Base-by-base conservation (phyloP, 92 coral and sea anemone genomes). In the Plumapathes pennacea region DNA sequence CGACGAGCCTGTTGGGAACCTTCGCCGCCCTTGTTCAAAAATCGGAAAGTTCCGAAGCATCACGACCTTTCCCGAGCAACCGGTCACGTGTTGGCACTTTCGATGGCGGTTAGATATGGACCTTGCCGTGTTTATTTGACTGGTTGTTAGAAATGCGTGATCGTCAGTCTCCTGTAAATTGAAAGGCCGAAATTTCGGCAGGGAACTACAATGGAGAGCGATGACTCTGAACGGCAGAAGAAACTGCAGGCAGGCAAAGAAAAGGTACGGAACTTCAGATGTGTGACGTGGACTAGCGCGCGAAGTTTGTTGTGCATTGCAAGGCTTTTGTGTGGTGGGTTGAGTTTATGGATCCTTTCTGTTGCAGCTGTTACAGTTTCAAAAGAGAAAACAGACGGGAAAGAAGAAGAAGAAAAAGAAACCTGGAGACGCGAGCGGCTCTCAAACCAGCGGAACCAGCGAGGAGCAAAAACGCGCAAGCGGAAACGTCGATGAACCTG, bases 171-270 rank as follows among this genome's bases (percentile, higher is more conserved):
- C n/a, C n/a, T n/a, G n/a, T n/a, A n/a, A n/a, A n/a, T n/a, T n/a
- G n/a, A n/a, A n/a, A n/a, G n/a, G n/a, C n/a, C n/a, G n/a, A n/a
- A n/a, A n/a, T n/a, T n/a, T n/a, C n/a, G n/a, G n/a, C n/a, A n/a
- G n/a, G n/a, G n/a, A n/a, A n/a, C n/a, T n/a, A 42, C 42, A 56
- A 91, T 91, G 97, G 97, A 91, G 65, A 87, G 88, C 43, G 91
- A 87, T 41, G 97, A 91, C 54, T 91, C 97, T 25, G 97, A 91
- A 49, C 85, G 97, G 62, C 89, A 83, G 82, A 91, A 75, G 53
- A 91, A 91, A 45, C 85, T 91, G 78, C 90, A 87, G 47, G 96
- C 97, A 38, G 97, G 97, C 24, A 89, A 89, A 49, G 97, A 91
- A 33, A 88, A 83, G 92, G 97, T 91, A 41, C 38, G 56, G 38